Evolutionary conservation across 2,888 invertebrate genomes (phyloP).

Genomic region (Torymus texanus): DNA sequence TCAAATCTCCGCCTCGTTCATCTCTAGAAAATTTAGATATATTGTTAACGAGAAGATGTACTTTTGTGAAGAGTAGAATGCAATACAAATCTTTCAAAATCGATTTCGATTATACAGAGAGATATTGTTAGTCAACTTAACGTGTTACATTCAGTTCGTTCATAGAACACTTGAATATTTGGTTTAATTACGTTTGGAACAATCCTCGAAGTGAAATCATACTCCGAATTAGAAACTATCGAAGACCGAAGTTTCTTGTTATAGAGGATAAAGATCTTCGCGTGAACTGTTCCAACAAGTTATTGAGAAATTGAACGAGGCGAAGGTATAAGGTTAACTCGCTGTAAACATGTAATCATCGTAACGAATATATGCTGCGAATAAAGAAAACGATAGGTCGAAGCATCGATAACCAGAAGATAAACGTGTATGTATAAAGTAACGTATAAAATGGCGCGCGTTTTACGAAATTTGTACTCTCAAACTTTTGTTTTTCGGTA

Average conservation of each 20-base stretch:
- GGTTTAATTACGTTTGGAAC: too few relatives aligned
- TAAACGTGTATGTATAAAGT: slow-evolving; percentile 12
- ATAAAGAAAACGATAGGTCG: slow-evolving; percentile 16
- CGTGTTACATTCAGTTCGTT: too few relatives aligned
- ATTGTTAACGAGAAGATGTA: too few relatives aligned
- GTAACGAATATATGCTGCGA: slow-evolving; percentile 22
- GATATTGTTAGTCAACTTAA: too few relatives aligned
- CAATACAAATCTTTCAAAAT: too few relatives aligned
- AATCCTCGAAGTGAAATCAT: too few relatives aligned
- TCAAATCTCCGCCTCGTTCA: background rate
- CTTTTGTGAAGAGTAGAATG: too few relatives aligned
- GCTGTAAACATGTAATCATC: slow-evolving; percentile 14
- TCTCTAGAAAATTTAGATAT: background rate
- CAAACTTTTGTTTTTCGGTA: slow-evolving; percentile 1
- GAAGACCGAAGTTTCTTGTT: too few relatives aligned
- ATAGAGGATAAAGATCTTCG: too few relatives aligned
- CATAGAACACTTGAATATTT: too few relatives aligned
- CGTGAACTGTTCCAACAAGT: background rate
- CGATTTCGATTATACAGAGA: too few relatives aligned
- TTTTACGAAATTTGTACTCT: background rate
- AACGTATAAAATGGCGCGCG: slow-evolving; percentile 13
- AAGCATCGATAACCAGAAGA: background rate
- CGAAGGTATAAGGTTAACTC: slow-evolving; percentile 29
- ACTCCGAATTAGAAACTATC: too few relatives aligned
- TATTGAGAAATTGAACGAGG: slow-evolving; percentile 23